Evolutionary conservation across 2,113 vertebrate genomes (phyloP).

Genomic region (Mungos mungo): DNA sequence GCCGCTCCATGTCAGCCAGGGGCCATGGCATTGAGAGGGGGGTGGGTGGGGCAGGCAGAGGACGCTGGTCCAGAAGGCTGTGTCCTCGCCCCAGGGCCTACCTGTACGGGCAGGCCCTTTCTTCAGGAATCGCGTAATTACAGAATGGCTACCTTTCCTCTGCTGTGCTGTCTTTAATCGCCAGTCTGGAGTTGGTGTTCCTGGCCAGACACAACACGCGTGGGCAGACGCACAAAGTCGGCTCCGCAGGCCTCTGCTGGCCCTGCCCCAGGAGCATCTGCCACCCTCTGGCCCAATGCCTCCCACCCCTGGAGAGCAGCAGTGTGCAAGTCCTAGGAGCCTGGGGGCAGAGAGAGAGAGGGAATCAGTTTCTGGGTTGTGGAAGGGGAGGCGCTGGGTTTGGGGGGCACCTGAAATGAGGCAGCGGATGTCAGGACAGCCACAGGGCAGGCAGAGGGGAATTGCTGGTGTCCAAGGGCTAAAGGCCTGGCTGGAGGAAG

Average conservation of each 20-base stretch:
- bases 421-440: neutral
- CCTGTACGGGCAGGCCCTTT: slow-evolving; percentile 47
- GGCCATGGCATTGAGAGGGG: neutral
- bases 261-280: neutral
- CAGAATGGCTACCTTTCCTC: slow-evolving; percentile 29
- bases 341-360: neutral
- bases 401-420: neutral
- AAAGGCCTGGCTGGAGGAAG: neutral
- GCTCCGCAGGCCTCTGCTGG: neutral
- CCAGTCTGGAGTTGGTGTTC: slow-evolving; percentile 55
- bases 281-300: neutral
- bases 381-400: neutral
- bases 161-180: slow-evolving; percentile 60
- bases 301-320: neutral
- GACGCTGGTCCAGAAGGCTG: neutral
- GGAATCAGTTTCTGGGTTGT: rapidly evolving
- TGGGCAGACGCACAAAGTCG: neutral
- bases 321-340: neutral
- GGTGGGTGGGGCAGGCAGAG: neutral
- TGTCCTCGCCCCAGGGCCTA: neutral
- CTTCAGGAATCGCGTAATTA: slow-evolving; percentile 55
- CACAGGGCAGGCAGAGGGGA: neutral
- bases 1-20: rapidly evolving
- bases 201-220: slow-evolving; percentile 62
- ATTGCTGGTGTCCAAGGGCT: neutral